Percentiles rank a stretch among this genome's conserved stretches.
phyloP scores from a whole-genome alignment of 2,888 invertebrate genomes.

The Trichacis sp. region DNA sequence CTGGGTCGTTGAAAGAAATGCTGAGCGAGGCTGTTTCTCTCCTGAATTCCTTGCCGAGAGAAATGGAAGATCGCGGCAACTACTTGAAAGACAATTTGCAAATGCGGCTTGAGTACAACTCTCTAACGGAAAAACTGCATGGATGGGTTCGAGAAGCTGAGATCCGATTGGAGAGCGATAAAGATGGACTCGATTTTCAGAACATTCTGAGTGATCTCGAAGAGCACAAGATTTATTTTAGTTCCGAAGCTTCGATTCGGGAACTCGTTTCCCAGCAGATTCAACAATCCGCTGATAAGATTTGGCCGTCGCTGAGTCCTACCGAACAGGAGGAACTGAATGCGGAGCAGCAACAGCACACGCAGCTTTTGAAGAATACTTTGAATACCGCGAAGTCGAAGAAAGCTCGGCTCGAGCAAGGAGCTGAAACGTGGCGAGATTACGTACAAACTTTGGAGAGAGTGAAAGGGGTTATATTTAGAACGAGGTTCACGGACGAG shows the following conservation, averaged over 20 bases:
- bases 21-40: constrained; percentile 86
- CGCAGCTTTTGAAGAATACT: constrained; percentile 84
- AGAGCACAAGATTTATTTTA: constrained; percentile 89
- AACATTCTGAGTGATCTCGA: constrained; percentile 85
- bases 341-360: constrained; percentile 84
- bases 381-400: constrained; percentile 86
- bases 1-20: constrained; percentile 84
- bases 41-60: constrained; percentile 81
- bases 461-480: constrained; percentile 80
- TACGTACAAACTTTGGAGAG: constrained; percentile 84
- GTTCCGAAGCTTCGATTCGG: constrained; percentile 81
- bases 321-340: constrained; percentile 87
- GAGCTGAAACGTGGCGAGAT: constrained; percentile 86
- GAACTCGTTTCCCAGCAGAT: constrained; percentile 85
- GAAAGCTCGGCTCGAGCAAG: constrained; percentile 83
- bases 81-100: constrained; percentile 84
- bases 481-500: constrained; percentile 83
- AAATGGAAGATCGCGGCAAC: constrained; percentile 83
- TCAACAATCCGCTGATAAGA: constrained; percentile 86
- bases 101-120: constrained; percentile 81
- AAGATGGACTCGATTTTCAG: constrained; percentile 89
- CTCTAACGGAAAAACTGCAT: constrained; percentile 81
- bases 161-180: constrained; percentile 80
- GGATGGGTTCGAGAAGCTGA: constrained; percentile 88
- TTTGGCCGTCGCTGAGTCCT: constrained; percentile 86